A percentile compares a stretch with the other conserved stretches of the same genome.
Evolutionary conservation across 2,113 vertebrate genomes (phyloP).

Genomic region (Saccopteryx leptura): DNA sequence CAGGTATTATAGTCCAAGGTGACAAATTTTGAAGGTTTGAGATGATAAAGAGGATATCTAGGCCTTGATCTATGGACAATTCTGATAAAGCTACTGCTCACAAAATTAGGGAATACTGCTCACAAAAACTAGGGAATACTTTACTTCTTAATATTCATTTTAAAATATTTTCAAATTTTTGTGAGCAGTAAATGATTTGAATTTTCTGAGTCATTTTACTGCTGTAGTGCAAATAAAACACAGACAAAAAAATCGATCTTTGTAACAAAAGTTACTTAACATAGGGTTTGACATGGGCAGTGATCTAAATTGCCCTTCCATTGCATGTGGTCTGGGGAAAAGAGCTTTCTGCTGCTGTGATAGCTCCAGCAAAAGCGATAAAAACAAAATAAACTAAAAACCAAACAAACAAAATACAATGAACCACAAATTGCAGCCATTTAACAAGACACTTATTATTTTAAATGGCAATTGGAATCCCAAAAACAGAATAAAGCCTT

Average conservation of each 20-base stretch:
- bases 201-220: constrained; percentile 35
- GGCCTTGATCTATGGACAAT: not conserved
- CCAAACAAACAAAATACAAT: too few species aligned
- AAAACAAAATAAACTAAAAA: not conserved
- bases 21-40: not conserved
- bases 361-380: not conserved
- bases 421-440: not conserved
- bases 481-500: constrained; percentile 15
- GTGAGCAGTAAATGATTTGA: not conserved
- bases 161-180: too few species aligned
- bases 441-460: constrained; percentile 35
- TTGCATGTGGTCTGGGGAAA: not conserved
- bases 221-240: not conserved
- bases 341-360: not conserved
- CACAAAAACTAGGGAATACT: too few species aligned
- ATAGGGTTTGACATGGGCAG: not conserved
- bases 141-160: too few species aligned
- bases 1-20: not conserved
- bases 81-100: not conserved
- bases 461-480: constrained; percentile 22
- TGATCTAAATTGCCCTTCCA: not conserved
- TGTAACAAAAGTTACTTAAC: not conserved
- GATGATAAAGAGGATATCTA: not conserved
- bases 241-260: not conserved
- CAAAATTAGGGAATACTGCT: too few species aligned